Base-by-base conservation (phyloP, 2,888 invertebrate species). In the Drosophila buzzatii region DNA sequence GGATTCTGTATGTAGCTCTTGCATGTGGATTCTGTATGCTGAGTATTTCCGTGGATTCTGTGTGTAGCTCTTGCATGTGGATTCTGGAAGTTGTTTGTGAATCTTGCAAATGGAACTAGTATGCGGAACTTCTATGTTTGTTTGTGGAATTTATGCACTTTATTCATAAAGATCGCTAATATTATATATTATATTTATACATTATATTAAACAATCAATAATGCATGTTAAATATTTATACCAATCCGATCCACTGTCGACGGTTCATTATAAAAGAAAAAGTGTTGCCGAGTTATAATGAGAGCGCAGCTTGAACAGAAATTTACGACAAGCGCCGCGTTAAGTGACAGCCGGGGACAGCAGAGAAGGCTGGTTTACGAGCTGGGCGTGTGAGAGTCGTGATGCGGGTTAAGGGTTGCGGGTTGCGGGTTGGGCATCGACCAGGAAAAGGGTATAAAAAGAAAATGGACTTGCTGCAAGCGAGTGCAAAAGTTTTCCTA, bases 281-380 rank as follows among this genome's bases (percentile, higher is more conserved):
- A 80, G 80, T 79, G 85, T 74, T 78, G 88, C 85, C 75, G 85
- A 81, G 74, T 83, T 85, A 82, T 89, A 90, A 90, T 84, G 88
- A 89, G 82, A 72, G 76, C 70, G 70, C 76, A 82, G 73, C 81
- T 78, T 81, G 76, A 76, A 63, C 77, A 73, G 58, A 70, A 81
- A 79, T 82, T 80, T 79, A 70, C 79, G 82, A 73, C 75, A 72
- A 70, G 66, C 75, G 69, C 39, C 74, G 51, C 70, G 60, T 59
- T 73, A 80, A 80, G 81, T 82, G 78, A 82, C 66, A 70, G 51
- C 68, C 72, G 70, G 68, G 64, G 56, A 66, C 16, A 35, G 31
- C 27, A 2, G 12, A 9, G 2, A 42, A 31, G 41, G 56, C 41
- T 42, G 31, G 20, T 27, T 1, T n/a, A 23, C 37, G 39, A 39